A percentile compares a stretch with the other conserved stretches of the same genome.
Conservation (phyloP, 2,888 invertebrate genomes). For the Venustoraphidia nigricollis region DNA sequence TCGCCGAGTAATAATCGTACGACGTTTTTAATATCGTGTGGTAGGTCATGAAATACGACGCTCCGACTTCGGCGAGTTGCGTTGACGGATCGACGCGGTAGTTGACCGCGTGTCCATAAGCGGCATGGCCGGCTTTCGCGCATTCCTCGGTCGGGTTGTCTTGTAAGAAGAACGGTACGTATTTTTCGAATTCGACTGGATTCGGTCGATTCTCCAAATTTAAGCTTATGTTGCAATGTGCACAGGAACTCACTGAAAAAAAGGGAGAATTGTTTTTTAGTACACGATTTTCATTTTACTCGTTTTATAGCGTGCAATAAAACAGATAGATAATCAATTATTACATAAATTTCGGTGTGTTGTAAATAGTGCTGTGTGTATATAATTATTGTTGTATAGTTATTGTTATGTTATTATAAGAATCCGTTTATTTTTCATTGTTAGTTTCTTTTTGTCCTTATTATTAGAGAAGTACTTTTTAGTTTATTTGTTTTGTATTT, state of each 20-base stretch:
- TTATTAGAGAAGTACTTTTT: no score
- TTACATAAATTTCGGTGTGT: no score
- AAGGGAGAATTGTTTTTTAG: background rate
- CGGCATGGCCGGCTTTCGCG: slow-evolving; percentile 74
- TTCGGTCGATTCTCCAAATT: slow-evolving; percentile 42
- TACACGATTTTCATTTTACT: background rate
- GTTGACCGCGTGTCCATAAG: slow-evolving; percentile 60
- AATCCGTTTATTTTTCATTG: no score
- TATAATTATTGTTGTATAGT: no score
- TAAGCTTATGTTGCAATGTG: slow-evolving; percentile 33
- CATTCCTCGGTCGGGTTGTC: slow-evolving; percentile 65
- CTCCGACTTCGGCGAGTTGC: slow-evolving; percentile 38
- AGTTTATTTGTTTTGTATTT: no score
- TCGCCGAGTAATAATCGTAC: slow-evolving; percentile 75
- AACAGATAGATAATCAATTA: no score
- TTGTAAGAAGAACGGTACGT: slow-evolving; percentile 64
- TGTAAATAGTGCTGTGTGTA: no score
- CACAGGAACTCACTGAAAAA: slow-evolving; percentile 21
- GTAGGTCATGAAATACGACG: slow-evolving; percentile 88
- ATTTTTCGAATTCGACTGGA: slow-evolving; percentile 46
- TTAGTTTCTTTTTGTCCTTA: no score
- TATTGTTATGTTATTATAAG: no score
- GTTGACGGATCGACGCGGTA: slow-evolving; percentile 28
- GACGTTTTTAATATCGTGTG: slow-evolving; percentile 86
- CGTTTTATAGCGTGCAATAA: background rate